Base-by-base conservation (phyloP, 64 coral and sea anemone species). In the Anthopleura sola region DNA sequence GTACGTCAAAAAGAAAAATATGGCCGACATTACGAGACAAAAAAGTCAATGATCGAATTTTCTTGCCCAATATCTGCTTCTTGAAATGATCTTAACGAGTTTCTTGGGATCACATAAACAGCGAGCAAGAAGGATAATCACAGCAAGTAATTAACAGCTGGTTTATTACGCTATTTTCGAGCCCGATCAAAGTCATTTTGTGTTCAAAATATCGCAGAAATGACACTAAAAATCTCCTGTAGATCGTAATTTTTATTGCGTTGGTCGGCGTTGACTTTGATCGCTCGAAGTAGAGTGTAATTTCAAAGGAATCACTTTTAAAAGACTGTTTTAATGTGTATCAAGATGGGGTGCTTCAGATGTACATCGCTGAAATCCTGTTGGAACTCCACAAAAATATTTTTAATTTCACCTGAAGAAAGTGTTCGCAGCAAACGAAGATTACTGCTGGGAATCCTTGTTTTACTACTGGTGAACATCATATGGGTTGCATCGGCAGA, bases 401-500 rank as follows among this genome's bases (percentile, higher is more conserved):
- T 86, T 23, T 46, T 91, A 23, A 36, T 81, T 19, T 85, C 89
- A 81, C 36, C 84, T 21, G 84, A 91, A 14, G 89, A 91, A 82
- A 60, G 54, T 38, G 60, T 91, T 51, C 74, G 77, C 12, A 29
- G 55, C 16, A 91, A 78, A 68, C 83, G 87, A 20, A 87, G 97
- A 34, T 71, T 99, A 83, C 46, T 88, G 5, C 80, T 87, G 28
- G 97, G 97, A 13, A 47, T 89, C 48, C 23, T 92, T 3, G 92
- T 99, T 37, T 78, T 99, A 60, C 75, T 99, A 0, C 23, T 94
- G 26, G 97, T 99, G 18, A 92, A 99, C 29, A 32, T 99, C 23
- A 78, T 99, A 86, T 99, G 97, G 97, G 97, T 99, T 36, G 97
- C 54, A 54, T 94, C 92, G 6, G 54, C 97, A 31, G 97, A 99